These are phyloP conservation scores for Equus przewalskii DNA, from an alignment of 2,113 vertebrate genomes.

Conservation along the genomic window DNA sequence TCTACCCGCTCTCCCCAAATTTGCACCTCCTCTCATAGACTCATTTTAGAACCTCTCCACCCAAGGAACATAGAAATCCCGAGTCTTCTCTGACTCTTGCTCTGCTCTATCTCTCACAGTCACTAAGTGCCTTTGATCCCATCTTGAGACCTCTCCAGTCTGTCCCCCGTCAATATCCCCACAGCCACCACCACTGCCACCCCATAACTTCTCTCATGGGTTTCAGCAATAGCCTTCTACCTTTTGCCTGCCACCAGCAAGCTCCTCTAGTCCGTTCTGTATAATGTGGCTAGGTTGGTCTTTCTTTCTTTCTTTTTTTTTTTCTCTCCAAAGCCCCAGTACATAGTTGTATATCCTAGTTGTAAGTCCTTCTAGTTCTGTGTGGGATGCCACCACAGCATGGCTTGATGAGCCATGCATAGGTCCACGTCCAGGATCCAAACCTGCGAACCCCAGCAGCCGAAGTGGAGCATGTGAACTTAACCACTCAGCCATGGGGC, in stretches of 20 bases:
- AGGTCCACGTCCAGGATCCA: too few relatives aligned
- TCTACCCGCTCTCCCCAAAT: neutral
- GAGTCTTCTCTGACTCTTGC: neutral
- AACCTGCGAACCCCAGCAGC: too few relatives aligned
- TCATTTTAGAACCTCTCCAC: neutral
- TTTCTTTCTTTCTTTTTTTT: neutral
- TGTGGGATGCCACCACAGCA: too few relatives aligned
- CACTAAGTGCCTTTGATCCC: neutral
- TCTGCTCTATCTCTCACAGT: neutral
- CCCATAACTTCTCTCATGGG: neutral
- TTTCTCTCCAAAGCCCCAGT: too few relatives aligned
- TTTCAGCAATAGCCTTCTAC: neutral
- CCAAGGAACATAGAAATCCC: neutral
- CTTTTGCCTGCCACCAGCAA: neutral
- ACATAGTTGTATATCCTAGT: too few relatives aligned
- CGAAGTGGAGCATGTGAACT: too few relatives aligned
- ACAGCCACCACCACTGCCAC: neutral
- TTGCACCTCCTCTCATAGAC: neutral
- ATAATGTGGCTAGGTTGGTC: neutral
- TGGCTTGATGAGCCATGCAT: too few relatives aligned
- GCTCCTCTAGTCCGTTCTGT: too few relatives aligned
- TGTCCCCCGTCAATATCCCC: accelerated
- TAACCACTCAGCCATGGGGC: too few relatives aligned
- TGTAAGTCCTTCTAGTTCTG: too few relatives aligned
- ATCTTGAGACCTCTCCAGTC: neutral